Conservation (phyloP, 2,113 vertebrate species). For the Clarias batrachus region DNA sequence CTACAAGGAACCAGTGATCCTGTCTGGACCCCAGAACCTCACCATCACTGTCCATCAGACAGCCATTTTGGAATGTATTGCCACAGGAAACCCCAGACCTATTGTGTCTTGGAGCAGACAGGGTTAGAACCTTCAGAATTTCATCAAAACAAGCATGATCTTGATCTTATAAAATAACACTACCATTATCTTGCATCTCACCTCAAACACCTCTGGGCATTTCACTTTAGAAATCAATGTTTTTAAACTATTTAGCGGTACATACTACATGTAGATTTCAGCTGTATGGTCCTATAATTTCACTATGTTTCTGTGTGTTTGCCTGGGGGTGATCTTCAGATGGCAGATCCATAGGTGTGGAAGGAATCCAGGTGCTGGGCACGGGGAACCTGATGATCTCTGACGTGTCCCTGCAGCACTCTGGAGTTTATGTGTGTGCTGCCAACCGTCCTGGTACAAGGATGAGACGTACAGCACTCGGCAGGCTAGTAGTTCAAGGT, state of each 20-base stretch:
- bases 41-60: conserved; percentile 75
- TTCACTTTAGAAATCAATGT: neutral
- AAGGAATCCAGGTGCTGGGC: conserved; percentile 79
- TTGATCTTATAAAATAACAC: neutral
- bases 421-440: conserved; percentile 78
- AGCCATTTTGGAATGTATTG: conserved; percentile 72
- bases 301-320: conserved; percentile 28
- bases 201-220: neutral
- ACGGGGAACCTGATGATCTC: conserved; percentile 83
- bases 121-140: conserved; percentile 56
- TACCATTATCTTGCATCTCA: neutral
- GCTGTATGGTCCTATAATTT: neutral
- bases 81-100: conserved; percentile 70
- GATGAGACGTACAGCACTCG: conserved; percentile 73
- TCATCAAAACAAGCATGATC: neutral
- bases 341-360: conserved; percentile 78
- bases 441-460: conserved; percentile 77
- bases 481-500: conserved; percentile 79
- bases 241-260: neutral
- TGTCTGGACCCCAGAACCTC: conserved; percentile 77
- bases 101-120: conserved; percentile 77
- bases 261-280: too few species aligned
- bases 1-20: conserved; percentile 73
- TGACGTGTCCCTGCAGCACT: conserved; percentile 76
- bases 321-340: conserved; percentile 58